Percentiles rank a stretch among this genome's conserved stretches.
Conservation (phyloP, 2,888 invertebrate genomes). For the Melipona bicolor region DNA sequence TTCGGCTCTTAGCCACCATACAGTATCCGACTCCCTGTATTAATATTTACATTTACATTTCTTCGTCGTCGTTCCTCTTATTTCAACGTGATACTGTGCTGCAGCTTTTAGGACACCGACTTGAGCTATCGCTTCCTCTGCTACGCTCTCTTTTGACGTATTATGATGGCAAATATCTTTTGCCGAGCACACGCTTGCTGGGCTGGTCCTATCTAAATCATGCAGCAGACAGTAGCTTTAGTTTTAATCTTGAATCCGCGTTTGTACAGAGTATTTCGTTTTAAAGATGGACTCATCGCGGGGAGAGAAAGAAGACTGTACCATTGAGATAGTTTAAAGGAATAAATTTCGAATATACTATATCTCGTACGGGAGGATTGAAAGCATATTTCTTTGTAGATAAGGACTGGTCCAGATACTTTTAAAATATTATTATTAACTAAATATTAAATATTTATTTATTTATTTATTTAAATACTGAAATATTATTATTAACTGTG, state of each 20-base stretch:
- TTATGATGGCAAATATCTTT: constrained; percentile 45
- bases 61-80: constrained; percentile 70
- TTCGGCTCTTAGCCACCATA: constrained; percentile 65
- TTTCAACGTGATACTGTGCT: constrained; percentile 59
- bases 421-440: too few relatives aligned
- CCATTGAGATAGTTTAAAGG: background rate
- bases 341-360: too few relatives aligned
- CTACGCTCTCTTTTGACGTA: constrained; percentile 27
- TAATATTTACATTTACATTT: constrained; percentile 76
- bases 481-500: too few relatives aligned
- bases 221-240: background rate
- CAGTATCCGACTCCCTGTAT: constrained; percentile 63
- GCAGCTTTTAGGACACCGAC: constrained; percentile 58
- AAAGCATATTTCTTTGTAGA: too few relatives aligned
- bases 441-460: too few relatives aligned
- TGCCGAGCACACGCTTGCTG: constrained; percentile 45
- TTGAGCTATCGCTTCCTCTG: constrained; percentile 54
- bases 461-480: too few relatives aligned
- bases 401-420: too few relatives aligned
- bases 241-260: constrained; percentile 15
- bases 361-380: too few relatives aligned
- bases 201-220: constrained; percentile 9
- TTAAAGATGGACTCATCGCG: background rate
- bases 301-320: background rate
- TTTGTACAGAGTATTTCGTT: constrained; percentile 7